Base-by-base conservation (phyloP, 2,113 vertebrate genomes). In the Macrotus californicus region DNA sequence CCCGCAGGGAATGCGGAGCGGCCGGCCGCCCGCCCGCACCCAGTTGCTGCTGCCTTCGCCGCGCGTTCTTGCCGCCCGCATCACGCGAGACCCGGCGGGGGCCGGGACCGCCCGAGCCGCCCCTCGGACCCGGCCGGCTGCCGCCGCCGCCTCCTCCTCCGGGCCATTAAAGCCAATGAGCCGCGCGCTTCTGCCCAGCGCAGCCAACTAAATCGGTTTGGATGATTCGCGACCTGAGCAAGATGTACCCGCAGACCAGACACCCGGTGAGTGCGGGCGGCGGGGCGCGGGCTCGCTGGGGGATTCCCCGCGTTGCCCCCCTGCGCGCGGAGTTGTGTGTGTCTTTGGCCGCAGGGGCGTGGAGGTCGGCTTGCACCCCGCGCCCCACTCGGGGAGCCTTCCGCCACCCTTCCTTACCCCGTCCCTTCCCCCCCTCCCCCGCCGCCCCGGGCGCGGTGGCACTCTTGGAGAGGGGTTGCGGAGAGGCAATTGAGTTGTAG, bases 141-240 rank as follows among this genome's bases (percentile, higher is more conserved):
- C 94, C 77, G 26, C 94, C 75, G 21, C 95, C 80, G 22, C 79
- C 89, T 6, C 82, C 52, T 94, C 85, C 84, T 94, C 80, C 93
- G 95, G 96, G 96, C 95, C 87, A 59, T 96, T 96, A 39, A 94
- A 97, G 93, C 97, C 92, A 54, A 98, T 98, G 98, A 97, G 86
- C 98, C 97, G 93, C 91, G 97, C 96, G 93, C 96, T 90, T 85
- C 94, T 94, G 94, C 96, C 91, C 95, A 88, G 95, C 94, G 96
- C 97, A 97, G 96, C 97, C 97, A 89, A 95, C 70, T 95, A 97
- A 98, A 98, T 94, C 98, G 97, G 98, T 95, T 97, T 99, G 98
- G 98, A 99, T 99, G 98, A 98, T 99, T 98, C 98, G 98, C 97
- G 98, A 99, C 95, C 97, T 98, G 98, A 98, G 98, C 98, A 98